Percentiles rank a stretch among this genome's conserved stretches.
Evolutionary conservation across 2,797 vertebrate genomes (phyloP).

Genomic region (Lophotriccus pileatus): DNA sequence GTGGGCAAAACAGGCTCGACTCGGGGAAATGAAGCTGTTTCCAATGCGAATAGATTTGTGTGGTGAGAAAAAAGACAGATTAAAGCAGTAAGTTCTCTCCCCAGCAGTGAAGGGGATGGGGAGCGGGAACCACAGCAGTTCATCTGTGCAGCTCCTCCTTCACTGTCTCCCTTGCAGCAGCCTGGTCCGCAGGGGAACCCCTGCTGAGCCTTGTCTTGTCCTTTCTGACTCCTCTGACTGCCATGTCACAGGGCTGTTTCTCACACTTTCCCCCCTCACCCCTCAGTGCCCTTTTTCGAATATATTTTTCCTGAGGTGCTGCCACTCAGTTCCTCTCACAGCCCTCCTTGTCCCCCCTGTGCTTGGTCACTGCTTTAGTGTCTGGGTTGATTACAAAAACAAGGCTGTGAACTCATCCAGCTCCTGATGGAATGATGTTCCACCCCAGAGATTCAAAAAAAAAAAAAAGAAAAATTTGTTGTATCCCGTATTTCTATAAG

Average conservation of each 20-base stretch:
- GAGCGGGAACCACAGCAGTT: rapidly evolving
- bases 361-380: not conserved
- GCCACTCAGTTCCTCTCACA: not conserved
- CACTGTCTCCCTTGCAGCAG: not conserved
- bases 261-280: not conserved
- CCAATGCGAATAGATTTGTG: not conserved
- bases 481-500: not conserved
- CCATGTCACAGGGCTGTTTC: rapidly evolving
- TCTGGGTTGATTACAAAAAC: rapidly evolving
- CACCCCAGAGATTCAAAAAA: too few relatives aligned
- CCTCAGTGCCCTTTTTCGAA: not conserved
- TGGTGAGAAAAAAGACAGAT: not conserved
- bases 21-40: not conserved
- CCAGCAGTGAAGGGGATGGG: rapidly evolving
- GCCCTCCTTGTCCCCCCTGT: not conserved
- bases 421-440: rapidly evolving
- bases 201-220: too few relatives aligned
- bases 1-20: not conserved
- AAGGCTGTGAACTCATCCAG: rapidly evolving
- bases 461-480: not conserved
- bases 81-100: not conserved
- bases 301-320: rapidly evolving
- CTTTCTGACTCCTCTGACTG: rapidly evolving
- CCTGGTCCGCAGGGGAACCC: rapidly evolving
- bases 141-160: not conserved